Base-by-base conservation (phyloP, 2,797 vertebrate genomes). In the Apodemus agrarius region DNA sequence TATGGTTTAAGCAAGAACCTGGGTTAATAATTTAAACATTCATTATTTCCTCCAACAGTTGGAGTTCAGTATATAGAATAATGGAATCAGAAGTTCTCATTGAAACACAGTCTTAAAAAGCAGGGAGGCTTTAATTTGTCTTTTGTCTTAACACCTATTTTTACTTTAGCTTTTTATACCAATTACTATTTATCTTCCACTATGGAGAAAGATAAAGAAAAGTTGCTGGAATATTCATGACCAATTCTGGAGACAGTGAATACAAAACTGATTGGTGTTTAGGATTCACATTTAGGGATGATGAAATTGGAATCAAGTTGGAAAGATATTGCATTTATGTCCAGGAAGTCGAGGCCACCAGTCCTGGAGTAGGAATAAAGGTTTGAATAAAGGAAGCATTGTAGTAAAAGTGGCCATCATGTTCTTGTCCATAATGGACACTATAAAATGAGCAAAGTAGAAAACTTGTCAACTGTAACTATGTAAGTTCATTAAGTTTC, bases 281-380 rank as follows among this genome's bases (percentile, higher is more conserved):
- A 96, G 5, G 26, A 93, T 87, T 97, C 84, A 91, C 69, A 69
- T 61, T 40, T 21, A 96, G 49, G 46, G 91, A 75, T 61, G 31
- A 94, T 91, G 79, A 83, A 94, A 52, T 72, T 84, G 52, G 43
- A 93, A 22, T n/a, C 86, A 97, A 63, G 57, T 89, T 94, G 22
- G 37, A 49, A 94, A 95, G 49, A 95, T 94, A 89, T 91, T 86
- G 59, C 91, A 46, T 95, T 95, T 95, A 75, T 80, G 37, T 97
- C 49, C 91, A 46, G 24, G 49, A 93, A 43, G 72, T 93, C 82
- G 54, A 90, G 12, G 13, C 80, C 87, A n/a, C 59, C 31, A 63
- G 37, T 57, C 80, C 43, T 84, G 69, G 54, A 91, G 26, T 81
- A 13, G 67, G 59, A 65, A 49, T 49, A 49, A 89, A 49, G 24